phyloP scores from a whole-genome alignment of 2,113 vertebrate genomes.

The Gadus chalcogrammus region DNA sequence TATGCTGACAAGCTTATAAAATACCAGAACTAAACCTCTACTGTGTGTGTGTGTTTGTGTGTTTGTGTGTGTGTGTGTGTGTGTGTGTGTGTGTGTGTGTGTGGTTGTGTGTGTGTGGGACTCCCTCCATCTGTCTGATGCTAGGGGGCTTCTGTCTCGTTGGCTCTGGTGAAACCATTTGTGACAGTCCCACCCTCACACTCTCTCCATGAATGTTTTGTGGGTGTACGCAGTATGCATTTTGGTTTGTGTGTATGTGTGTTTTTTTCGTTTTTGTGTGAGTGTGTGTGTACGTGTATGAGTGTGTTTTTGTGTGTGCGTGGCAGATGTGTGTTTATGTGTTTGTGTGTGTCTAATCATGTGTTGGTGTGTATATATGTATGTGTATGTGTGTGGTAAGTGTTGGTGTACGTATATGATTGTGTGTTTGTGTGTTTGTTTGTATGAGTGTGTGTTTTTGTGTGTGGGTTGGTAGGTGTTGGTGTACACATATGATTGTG shows the following conservation, averaged over 20 bases:
- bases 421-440: too few relatives aligned
- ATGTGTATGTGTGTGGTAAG: too few relatives aligned
- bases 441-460: too few relatives aligned
- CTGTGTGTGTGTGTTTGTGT: conserved; percentile 8
- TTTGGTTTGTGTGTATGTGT: background rate
- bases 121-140: conserved; percentile 42
- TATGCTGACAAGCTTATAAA: background rate
- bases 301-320: too few relatives aligned
- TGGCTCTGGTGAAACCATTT: conserved; percentile 17
- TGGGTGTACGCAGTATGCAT: background rate
- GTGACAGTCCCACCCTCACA: conserved; percentile 16
- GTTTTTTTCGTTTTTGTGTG: too few relatives aligned
- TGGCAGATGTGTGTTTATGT: too few relatives aligned
- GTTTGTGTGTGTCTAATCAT: too few relatives aligned
- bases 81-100: background rate
- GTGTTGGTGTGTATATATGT: too few relatives aligned
- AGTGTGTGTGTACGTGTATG: too few relatives aligned
- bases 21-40: background rate
- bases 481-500: too few relatives aligned
- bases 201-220: background rate
- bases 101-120: conserved; percentile 10
- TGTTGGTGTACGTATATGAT: too few relatives aligned
- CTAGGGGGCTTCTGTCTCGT: conserved; percentile 42
- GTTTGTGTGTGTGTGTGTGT: background rate
- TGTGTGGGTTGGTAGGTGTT: too few relatives aligned